Conservation (phyloP, 2,113 vertebrate genomes). For the Corythaeola cristata region DNA sequence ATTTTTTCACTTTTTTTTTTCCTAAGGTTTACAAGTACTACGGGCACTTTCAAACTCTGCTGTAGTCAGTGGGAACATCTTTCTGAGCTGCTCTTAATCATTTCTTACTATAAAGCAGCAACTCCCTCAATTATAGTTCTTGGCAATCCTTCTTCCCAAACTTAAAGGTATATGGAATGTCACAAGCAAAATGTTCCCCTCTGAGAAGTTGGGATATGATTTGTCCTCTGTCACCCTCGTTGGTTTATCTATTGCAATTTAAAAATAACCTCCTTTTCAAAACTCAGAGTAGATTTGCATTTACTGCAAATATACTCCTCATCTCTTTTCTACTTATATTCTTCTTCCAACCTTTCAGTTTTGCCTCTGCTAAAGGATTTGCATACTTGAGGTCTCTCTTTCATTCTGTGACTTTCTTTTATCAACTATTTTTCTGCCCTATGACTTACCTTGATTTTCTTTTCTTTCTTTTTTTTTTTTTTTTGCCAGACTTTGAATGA, state of each 20-base stretch:
- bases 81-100: not conserved
- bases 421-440: constrained; percentile 40
- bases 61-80: not conserved
- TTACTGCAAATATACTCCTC: not conserved
- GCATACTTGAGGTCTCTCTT: constrained; percentile 21
- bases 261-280: constrained; percentile 5
- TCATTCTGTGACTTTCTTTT: constrained; percentile 20
- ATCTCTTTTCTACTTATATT: not conserved
- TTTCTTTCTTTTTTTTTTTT: not conserved
- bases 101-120: not conserved
- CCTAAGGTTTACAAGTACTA: not conserved
- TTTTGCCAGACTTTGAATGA: not conserved
- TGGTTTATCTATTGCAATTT: not conserved
- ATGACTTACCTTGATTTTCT: not conserved
- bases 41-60: not conserved
- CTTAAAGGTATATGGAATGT: not conserved
- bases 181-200: not conserved
- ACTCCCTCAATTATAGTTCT: not conserved
- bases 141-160: not conserved
- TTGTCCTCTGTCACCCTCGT: not conserved
- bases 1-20: not conserved
- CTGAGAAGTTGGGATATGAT: not conserved
- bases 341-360: not conserved
- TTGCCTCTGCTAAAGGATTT: not conserved
- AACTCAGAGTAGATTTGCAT: not conserved